A percentile compares a stretch with the other conserved stretches of the same genome.
These are phyloP conservation scores for Desoria tigrina DNA, from an alignment of 2,888 invertebrate species.

Conservation along the genomic window DNA sequence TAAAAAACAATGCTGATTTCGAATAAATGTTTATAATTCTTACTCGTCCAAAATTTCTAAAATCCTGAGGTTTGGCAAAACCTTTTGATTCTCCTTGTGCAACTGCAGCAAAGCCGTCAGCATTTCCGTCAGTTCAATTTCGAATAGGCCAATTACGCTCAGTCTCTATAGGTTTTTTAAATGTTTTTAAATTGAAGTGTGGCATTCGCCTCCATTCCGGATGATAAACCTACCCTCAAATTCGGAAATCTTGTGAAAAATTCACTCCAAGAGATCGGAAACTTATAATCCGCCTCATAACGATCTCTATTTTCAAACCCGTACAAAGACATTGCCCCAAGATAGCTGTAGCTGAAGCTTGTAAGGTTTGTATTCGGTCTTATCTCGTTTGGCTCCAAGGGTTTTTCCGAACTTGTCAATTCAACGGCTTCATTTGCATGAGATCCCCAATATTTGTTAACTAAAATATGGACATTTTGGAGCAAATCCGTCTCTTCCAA, in stretches of 20 bases:
- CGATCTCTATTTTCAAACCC: conserved; percentile 12
- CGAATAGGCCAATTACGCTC: conserved; percentile 13
- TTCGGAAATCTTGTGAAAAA: conserved; percentile 20
- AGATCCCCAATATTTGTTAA: conserved; percentile 22
- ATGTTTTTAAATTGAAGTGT: background rate
- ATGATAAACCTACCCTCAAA: conserved; percentile 15
- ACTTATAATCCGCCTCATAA: conserved; percentile 3
- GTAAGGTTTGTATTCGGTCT: background rate
- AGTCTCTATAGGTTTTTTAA: conserved; percentile 16
- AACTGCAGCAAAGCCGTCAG: background rate
- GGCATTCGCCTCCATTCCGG: background rate
- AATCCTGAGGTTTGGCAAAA: conserved; percentile 5
- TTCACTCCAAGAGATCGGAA: conserved; percentile 19
- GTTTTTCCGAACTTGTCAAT: background rate
- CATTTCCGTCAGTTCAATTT: conserved; percentile 20
- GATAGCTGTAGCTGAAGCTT: conserved; percentile 16
- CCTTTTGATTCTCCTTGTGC: background rate
- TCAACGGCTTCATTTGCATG: background rate
- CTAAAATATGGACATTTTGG: conserved; percentile 14
- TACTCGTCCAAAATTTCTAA: conserved; percentile 36
- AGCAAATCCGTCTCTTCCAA: conserved; percentile 12
- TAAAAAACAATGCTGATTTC: background rate
- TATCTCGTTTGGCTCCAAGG: background rate
- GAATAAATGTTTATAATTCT: conserved; percentile 1
- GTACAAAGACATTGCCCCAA: conserved; percentile 19